Conservation (phyloP, 2,113 vertebrate genomes). For the Galbula dea region DNA sequence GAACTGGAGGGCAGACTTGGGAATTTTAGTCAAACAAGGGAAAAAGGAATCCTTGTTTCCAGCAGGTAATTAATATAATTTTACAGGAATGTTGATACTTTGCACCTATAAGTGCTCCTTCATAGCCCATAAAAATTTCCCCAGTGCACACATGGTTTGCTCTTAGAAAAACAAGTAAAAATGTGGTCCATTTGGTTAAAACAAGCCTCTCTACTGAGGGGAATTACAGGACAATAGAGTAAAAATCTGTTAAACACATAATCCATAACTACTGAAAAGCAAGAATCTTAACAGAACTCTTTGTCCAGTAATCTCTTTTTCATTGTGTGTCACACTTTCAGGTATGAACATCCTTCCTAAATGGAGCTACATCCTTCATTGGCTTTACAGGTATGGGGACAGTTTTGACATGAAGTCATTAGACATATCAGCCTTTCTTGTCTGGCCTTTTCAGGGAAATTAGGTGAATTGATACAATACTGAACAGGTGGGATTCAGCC, state of each 20-base stretch:
- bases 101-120: slow-evolving; percentile 40
- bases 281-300: not conserved
- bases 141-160: slow-evolving; percentile 6
- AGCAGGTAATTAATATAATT: slow-evolving; percentile 63
- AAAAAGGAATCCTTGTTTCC: slow-evolving; percentile 44
- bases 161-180: slow-evolving; percentile 39
- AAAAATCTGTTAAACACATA: slow-evolving; percentile 5
- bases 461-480: not conserved
- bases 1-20: slow-evolving; percentile 9
- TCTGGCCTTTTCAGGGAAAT: not conserved
- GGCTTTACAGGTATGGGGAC: not conserved
- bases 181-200: slow-evolving; percentile 1
- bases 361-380: not conserved
- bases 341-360: not conserved
- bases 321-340: not conserved
- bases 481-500: not conserved
- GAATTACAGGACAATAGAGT: not conserved
- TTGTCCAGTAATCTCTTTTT: not conserved
- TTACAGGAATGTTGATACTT: slow-evolving; percentile 42
- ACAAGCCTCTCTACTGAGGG: not conserved
- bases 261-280: not conserved
- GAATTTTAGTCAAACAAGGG: not conserved
- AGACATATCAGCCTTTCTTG: not conserved
- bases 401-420: not conserved
- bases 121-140: slow-evolving; percentile 19